A percentile compares a stretch with the other conserved stretches of the same genome.
Conservation (phyloP, 2,113 vertebrate genomes). For the Eolophus roseicapilla region DNA sequence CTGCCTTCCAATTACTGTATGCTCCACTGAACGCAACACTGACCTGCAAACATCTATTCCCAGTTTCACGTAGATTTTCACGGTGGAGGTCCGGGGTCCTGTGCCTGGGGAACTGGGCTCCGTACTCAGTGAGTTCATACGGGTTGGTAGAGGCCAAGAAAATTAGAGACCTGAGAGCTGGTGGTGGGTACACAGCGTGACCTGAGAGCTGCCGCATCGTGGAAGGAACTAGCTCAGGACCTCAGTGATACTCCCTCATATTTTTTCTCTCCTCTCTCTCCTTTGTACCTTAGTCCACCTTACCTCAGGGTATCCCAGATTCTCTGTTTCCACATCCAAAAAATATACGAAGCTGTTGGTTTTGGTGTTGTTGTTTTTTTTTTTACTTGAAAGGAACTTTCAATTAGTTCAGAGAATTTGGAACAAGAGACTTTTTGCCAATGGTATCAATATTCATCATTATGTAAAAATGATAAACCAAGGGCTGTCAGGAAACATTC, state of each 20-base stretch:
- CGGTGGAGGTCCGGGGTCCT: background rate
- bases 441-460: background rate
- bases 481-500: background rate
- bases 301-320: background rate
- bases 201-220: background rate
- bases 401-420: background rate
- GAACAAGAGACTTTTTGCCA: background rate
- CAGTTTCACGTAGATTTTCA: background rate
- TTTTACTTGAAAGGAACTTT: background rate
- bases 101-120: fast-evolving
- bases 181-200: fast-evolving
- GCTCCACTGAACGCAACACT: background rate
- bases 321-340: background rate
- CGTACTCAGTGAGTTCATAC: background rate
- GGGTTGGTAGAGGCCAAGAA: background rate
- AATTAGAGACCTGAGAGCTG: background rate
- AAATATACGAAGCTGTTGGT: background rate
- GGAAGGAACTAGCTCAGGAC: background rate
- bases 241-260: fast-evolving
- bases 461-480: background rate
- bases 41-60: background rate
- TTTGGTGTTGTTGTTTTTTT: background rate
- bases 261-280: background rate
- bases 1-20: background rate
- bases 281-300: background rate